Conservation (phyloP, 1,140 invertebrate genomes). For the Drosophila saltans region DNA sequence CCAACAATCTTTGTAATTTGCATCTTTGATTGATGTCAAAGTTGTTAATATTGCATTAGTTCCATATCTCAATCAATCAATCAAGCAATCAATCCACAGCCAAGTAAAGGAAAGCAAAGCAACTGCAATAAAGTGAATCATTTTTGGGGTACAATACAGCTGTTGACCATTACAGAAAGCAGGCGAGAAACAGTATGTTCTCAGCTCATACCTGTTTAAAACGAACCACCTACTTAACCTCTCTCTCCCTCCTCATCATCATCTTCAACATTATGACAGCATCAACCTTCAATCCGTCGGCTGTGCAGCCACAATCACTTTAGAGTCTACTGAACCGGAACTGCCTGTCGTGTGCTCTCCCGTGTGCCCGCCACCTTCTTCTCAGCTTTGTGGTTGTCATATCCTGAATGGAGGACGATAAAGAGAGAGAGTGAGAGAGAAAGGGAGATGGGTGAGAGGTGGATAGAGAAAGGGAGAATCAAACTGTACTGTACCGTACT, state of each 20-base stretch:
- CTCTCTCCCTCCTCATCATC: neutral
- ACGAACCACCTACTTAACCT: neutral
- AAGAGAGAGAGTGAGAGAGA: neutral
- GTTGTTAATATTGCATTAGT: too few relatives aligned
- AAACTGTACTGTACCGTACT: neutral
- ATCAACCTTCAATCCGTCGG: slow-evolving; percentile 13
- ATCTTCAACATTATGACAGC: neutral
- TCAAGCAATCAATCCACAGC: too few relatives aligned
- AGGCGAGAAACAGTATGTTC: too few relatives aligned
- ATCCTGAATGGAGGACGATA: neutral
- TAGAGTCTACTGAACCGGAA: slow-evolving; percentile 71
- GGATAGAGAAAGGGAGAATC: slow-evolving; percentile 22
- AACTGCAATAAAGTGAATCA: neutral
- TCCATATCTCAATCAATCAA: too few relatives aligned
- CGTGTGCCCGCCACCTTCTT: neutral
- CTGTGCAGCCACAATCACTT: slow-evolving; percentile 61
- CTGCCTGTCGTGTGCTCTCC: slow-evolving; percentile 41
- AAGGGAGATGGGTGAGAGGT: neutral
- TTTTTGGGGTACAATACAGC: neutral
- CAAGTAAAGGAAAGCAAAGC: too few relatives aligned
- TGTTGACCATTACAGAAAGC: slow-evolving; percentile 13
- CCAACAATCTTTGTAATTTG: too few relatives aligned
- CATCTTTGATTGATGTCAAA: too few relatives aligned
- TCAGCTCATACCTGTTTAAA: too few relatives aligned
- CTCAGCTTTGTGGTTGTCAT: neutral